Conservation (phyloP, 2,888 invertebrate species). For the Gymnosoma rotundatum region DNA sequence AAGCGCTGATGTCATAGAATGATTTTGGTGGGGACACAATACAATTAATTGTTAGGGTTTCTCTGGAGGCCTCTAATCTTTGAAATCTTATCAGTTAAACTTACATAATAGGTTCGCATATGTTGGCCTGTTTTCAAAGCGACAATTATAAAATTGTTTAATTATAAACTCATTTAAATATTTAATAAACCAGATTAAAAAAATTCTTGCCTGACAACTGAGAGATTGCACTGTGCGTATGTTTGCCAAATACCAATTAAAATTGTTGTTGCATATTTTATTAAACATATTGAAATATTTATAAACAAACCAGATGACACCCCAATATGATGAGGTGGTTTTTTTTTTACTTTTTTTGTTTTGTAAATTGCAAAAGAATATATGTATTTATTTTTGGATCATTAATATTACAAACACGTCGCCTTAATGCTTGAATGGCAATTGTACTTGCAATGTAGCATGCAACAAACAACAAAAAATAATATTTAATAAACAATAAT, state of each 20-base stretch:
- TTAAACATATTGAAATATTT: slow-evolving; percentile 26
- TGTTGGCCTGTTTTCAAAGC: no score
- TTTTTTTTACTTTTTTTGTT: slow-evolving; percentile 24
- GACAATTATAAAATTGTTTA: no score
- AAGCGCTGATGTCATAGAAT: no score
- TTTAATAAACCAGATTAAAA: no score
- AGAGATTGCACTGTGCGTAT: not conserved
- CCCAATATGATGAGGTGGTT: slow-evolving; percentile 2
- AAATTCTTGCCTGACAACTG: no score
- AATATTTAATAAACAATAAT: slow-evolving; percentile 37
- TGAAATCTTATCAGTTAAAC: no score
- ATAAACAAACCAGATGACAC: slow-evolving; percentile 46
- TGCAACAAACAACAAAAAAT: slow-evolving; percentile 64
- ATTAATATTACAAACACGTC: slow-evolving; percentile 63
- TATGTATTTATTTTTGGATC: slow-evolving; percentile 42
- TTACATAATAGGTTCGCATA: no score
- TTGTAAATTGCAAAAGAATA: slow-evolving; percentile 27
- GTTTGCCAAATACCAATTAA: not conserved
- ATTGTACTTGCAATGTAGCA: slow-evolving; percentile 70
- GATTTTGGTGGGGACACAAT: no score
- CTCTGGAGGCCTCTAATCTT: no score
- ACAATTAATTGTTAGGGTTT: no score
- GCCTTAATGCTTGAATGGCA: slow-evolving; percentile 71
- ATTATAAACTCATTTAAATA: no score
- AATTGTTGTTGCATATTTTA: not conserved